These are phyloP conservation scores for Nanorana parkeri DNA, from an alignment of 2,113 vertebrate species.

Conservation along the genomic window DNA sequence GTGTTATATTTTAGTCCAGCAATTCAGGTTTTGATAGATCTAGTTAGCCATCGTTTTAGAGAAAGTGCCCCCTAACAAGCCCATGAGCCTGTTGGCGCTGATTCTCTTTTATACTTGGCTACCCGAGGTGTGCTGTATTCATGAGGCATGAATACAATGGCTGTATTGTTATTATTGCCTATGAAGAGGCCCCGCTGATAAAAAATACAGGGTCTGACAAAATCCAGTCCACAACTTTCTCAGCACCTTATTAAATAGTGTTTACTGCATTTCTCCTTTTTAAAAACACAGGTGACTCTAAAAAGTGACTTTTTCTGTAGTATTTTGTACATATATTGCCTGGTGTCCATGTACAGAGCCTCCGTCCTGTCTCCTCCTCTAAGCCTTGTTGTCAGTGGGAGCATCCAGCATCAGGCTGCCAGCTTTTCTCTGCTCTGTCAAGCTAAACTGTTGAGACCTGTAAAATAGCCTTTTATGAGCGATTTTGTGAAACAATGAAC, in stretches of 20 bases:
- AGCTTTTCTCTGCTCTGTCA: conserved; percentile 54
- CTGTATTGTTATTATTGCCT: background rate
- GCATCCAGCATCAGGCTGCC: background rate
- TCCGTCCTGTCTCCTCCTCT: background rate
- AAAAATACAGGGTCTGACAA: background rate
- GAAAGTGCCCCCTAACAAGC: no score
- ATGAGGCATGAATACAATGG: background rate
- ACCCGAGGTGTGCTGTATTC: background rate
- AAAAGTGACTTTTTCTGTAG: conserved; percentile 71
- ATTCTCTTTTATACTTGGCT: background rate
- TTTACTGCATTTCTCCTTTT: conserved; percentile 71
- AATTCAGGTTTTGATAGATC: no score
- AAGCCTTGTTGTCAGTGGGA: background rate
- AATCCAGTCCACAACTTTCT: background rate
- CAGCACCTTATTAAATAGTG: conserved; percentile 62
- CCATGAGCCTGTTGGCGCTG: no score
- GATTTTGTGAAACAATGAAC: conserved; percentile 70
- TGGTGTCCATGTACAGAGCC: conserved; percentile 87
- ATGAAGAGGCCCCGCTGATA: background rate
- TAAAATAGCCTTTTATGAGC: conserved; percentile 79
- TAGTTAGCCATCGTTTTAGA: no score
- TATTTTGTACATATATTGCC: conserved; percentile 83
- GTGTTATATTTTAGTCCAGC: no score
- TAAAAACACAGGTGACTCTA: conserved; percentile 59
- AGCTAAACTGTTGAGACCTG: conserved; percentile 69